Conservation (phyloP, 1,140 invertebrate species). For the Pomacea maculata region DNA sequence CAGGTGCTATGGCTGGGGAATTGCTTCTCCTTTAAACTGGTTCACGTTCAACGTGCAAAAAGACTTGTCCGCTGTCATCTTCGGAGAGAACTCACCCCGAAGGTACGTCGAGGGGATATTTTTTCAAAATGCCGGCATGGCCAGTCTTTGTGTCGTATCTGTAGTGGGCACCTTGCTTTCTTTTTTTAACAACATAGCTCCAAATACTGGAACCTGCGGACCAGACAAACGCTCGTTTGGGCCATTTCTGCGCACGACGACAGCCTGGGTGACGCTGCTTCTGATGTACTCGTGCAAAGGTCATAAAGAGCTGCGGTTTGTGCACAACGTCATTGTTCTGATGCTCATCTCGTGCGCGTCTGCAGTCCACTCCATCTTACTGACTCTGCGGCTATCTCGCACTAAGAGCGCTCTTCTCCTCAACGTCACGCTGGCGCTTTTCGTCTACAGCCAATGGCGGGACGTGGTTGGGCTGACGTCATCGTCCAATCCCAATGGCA, state of each 20-base stretch:
- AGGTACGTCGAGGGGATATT: slow-evolving; percentile 19
- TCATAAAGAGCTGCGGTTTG: slow-evolving; percentile 56
- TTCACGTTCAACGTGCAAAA: slow-evolving; percentile 48
- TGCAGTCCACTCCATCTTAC: neutral
- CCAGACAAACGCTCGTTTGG: neutral
- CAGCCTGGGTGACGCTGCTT: slow-evolving; percentile 49
- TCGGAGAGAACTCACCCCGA: slow-evolving; percentile 24
- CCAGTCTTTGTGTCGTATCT: neutral
- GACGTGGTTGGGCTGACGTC: slow-evolving; percentile 1
- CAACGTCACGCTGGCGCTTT: neutral
- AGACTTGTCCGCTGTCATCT: slow-evolving; percentile 40
- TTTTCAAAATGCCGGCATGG: slow-evolving; percentile 13
- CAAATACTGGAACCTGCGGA: too few species aligned
- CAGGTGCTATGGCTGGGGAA: slow-evolving; percentile 40
- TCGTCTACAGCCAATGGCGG: slow-evolving; percentile 16
- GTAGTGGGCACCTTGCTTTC: neutral
- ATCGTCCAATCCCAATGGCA: neutral
- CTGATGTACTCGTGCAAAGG: slow-evolving; percentile 43
- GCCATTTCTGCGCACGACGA: slow-evolving; percentile 17
- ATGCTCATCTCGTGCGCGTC: slow-evolving; percentile 33
- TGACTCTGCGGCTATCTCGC: neutral
- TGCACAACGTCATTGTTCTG: slow-evolving; percentile 53
- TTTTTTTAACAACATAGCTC: neutral
- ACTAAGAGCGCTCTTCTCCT: neutral
- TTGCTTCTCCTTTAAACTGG: slow-evolving; percentile 55